Conservation (phyloP, 2,113 vertebrate genomes). For the Gobius niger region DNA sequence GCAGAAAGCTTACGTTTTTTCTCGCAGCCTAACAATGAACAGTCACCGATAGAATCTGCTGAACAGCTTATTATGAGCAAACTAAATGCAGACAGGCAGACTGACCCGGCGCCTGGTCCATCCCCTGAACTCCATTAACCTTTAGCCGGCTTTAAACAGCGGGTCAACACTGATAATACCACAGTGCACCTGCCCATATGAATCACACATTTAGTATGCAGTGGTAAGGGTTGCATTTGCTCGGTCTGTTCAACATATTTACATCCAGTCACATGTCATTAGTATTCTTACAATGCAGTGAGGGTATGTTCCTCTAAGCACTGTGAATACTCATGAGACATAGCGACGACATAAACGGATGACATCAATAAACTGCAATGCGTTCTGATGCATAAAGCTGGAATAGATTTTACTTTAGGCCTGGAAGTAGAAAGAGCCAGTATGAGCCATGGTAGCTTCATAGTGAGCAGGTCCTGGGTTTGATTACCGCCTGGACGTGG, state of each 20-base stretch:
- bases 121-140: constrained; percentile 39
- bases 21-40: not conserved
- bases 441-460: too few species aligned
- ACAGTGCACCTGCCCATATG: constrained; percentile 23
- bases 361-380: not conserved
- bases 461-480: too few species aligned
- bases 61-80: constrained; percentile 21
- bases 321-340: constrained; percentile 1
- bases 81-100: constrained; percentile 15
- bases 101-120: constrained; percentile 15
- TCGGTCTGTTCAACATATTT: not conserved
- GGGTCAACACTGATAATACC: constrained; percentile 21
- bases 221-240: constrained; percentile 12
- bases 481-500: too few species aligned
- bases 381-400: not conserved
- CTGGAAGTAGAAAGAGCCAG: not conserved
- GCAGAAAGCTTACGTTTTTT: not conserved
- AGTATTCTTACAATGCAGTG: not conserved
- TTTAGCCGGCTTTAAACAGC: constrained; percentile 39
- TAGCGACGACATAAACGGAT: not conserved
- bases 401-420: not conserved
- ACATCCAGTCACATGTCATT: not conserved
- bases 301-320: constrained; percentile 1
- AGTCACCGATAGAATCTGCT: not conserved
- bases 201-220: constrained; percentile 32